phyloP scores from a whole-genome alignment of 2,797 vertebrate species.

The Lacerta agilis region DNA sequence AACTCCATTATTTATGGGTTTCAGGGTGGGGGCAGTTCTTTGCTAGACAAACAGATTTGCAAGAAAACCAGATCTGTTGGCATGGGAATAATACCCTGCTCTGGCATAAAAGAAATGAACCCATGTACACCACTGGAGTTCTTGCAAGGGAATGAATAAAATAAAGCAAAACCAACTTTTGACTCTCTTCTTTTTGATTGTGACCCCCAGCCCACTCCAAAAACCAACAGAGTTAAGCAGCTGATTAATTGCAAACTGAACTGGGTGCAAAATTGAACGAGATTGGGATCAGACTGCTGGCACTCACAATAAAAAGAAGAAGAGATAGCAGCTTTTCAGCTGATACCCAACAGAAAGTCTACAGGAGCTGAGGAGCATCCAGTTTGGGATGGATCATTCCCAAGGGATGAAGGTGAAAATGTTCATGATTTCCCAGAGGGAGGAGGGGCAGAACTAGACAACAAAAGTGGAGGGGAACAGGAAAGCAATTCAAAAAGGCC shows the following conservation, averaged over 20 bases:
- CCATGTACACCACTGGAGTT: constrained; percentile 67
- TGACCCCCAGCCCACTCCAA: background rate
- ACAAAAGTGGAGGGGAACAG: too few species aligned
- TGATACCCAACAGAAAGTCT: too few species aligned
- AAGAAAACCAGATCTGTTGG: constrained; percentile 73
- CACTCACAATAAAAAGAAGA: too few species aligned
- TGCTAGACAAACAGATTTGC: constrained; percentile 76
- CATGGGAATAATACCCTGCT: constrained; percentile 70
- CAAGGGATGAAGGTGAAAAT: too few species aligned
- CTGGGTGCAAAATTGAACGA: background rate
- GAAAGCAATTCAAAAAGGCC: too few species aligned
- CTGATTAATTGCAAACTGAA: background rate
- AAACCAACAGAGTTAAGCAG: too few species aligned
- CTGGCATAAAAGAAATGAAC: constrained; percentile 73
- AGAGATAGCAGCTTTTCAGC: too few species aligned
- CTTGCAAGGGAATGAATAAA: constrained; percentile 72
- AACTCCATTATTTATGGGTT: constrained; percentile 75
- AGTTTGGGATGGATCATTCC: too few species aligned
- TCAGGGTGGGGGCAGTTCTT: constrained; percentile 59
- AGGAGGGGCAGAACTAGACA: too few species aligned
- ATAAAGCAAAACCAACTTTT: constrained; percentile 66
- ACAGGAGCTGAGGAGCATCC: too few species aligned
- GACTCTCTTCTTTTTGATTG: background rate
- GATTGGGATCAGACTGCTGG: too few species aligned
- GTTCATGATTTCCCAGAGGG: too few species aligned